Percentiles rank a stretch among this genome's conserved stretches.
Evolutionary conservation across 2,888 invertebrate genomes (phyloP).

Genomic region (Ctena decussata): DNA sequence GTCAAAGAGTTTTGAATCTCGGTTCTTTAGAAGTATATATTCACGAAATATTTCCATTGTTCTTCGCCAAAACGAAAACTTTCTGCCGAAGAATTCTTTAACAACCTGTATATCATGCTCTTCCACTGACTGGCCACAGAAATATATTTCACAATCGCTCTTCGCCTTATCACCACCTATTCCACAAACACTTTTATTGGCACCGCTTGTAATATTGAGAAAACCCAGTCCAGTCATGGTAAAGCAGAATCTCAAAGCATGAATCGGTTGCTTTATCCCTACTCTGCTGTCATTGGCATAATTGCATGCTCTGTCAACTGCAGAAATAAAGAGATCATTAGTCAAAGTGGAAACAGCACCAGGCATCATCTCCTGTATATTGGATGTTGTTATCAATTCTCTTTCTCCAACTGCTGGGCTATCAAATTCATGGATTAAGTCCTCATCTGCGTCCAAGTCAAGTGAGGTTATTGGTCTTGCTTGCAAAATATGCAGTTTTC

Average conservation of each 20-base stretch:
- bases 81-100: neutral
- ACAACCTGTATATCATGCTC: neutral
- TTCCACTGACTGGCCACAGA: neutral
- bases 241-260: neutral
- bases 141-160: neutral
- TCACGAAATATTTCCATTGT: neutral
- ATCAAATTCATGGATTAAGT: conserved; percentile 31
- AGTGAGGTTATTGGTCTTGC: conserved; percentile 14
- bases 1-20: neutral
- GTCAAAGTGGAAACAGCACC: conserved; percentile 19
- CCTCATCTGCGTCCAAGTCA: conserved; percentile 15
- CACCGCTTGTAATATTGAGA: neutral
- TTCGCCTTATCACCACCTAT: neutral
- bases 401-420: neutral
- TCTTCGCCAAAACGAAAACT: neutral
- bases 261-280: neutral
- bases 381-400: conserved; percentile 15
- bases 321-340: neutral
- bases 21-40: neutral
- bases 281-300: neutral
- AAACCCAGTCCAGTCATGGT: neutral
- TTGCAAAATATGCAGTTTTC: conserved; percentile 11
- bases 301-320: neutral
- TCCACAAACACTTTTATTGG: neutral
- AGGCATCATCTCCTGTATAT: conserved; percentile 31